Base-by-base conservation (phyloP, 2,888 invertebrate species). In the Villa cingulata region DNA sequence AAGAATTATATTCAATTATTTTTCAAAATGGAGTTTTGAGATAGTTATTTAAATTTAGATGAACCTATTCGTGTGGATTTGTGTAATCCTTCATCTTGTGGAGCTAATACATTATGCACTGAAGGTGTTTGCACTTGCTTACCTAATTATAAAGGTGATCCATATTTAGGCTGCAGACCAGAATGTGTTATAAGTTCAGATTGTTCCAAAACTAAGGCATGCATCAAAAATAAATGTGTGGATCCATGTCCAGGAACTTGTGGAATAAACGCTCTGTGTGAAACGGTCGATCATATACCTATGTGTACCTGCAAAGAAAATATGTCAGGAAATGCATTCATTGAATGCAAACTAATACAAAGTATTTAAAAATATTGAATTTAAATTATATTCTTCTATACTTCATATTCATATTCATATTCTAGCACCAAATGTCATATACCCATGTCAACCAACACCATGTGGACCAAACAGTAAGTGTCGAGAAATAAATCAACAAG, bases 191-290 rank as follows among this genome's bases (percentile, higher is more conserved):
- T 83, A 5, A 86, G 81, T 60, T 68, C 73, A 14, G 86, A 87
- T 57, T 88, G 87, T 64, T 69, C 78, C 20, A 74, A 75, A 57
- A 73, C 80, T 60, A 76, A 74, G 59, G 80, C 86, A 51, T 87
- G 86, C 59, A 70, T 77, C 2, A 72, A 73, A 56, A 82, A 80
- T 60, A 85, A 86, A 66, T 89, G 88, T 61, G 63, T 72, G 43
- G 81, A 86, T 62, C 87, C 88, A 42, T 88, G 89, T 57, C 78
- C 81, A 10, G 81, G 81, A 51, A 83, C 82, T 19, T 89, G 89
- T 63, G 88, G 86, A 1, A 64, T 69, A 44, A 83, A 81, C 60
- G 86, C 88, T 2, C 62, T 78, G 43, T 89, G 88, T 59, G 75
- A 77, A 56, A 84, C 85, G 4, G 71, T 83, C 27, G 86, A 86